Evolutionary conservation across 2,888 invertebrate genomes (phyloP).

Genomic region (Caenorhabditis sulstoni): DNA sequence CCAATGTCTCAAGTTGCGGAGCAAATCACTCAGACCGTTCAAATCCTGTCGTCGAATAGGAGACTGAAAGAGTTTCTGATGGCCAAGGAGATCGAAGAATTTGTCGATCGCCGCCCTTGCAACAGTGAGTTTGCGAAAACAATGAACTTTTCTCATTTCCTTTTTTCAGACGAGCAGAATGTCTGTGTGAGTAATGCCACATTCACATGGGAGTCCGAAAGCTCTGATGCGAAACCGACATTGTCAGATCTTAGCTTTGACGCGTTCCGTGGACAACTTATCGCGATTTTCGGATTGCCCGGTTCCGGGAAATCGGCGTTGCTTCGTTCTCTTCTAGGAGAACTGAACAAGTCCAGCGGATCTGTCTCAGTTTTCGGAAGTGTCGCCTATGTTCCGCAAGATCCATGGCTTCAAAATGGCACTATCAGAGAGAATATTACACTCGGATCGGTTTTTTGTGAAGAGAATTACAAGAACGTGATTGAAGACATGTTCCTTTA

Average conservation of each 20-base stretch:
- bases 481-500: no score
- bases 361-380: conserved; percentile 81
- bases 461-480: no score
- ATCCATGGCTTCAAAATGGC: conserved; percentile 98
- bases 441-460: conserved; percentile 83
- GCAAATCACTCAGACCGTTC: conserved; percentile 75
- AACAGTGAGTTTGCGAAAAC: neutral
- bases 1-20: conserved; percentile 91
- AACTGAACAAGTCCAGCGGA: conserved; percentile 83
- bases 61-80: conserved; percentile 73
- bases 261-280: conserved; percentile 63
- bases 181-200: neutral
- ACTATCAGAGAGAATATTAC: conserved; percentile 93
- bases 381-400: conserved; percentile 92
- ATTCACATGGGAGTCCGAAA: neutral
- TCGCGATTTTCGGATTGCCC: conserved; percentile 73
- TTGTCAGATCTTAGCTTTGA: neutral
- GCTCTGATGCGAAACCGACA: conserved; percentile 84
- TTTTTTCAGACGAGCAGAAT: neutral
- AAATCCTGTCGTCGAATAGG: conserved; percentile 71
- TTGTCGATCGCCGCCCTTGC: conserved; percentile 21
- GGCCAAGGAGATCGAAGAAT: conserved; percentile 44
- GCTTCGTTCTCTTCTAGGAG: conserved; percentile 86
- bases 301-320: conserved; percentile 82
- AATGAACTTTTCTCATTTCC: neutral